Evolutionary conservation across 2,113 vertebrate genomes (phyloP).

Genomic region (Dissostichus mawsoni): DNA sequence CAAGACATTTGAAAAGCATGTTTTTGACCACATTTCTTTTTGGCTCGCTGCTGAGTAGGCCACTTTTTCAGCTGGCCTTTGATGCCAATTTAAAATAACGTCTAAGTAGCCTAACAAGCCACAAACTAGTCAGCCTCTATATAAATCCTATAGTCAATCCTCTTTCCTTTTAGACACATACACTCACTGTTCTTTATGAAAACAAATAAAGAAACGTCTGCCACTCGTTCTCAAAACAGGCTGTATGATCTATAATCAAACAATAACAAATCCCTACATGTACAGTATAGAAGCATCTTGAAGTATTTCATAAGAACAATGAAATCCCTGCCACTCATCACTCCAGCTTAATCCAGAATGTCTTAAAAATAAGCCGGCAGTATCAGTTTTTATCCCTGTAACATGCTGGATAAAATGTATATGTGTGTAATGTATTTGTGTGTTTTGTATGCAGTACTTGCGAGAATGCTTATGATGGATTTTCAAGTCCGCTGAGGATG

Average conservation of each 20-base stretch:
- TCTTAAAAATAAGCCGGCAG: conserved; percentile 46
- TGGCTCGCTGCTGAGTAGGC: background rate
- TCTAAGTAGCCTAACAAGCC: background rate
- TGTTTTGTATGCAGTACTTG: conserved; percentile 14
- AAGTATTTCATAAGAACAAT: conserved; percentile 37
- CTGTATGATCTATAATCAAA: conserved; percentile 21
- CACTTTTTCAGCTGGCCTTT: background rate
- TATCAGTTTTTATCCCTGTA: conserved; percentile 52
- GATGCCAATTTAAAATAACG: conserved; percentile 1
- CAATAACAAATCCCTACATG: conserved; percentile 33
- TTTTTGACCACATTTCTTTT: background rate
- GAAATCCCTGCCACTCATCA: conserved; percentile 54
- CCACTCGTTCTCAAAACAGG: conserved; percentile 18
- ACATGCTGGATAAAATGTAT: conserved; percentile 19
- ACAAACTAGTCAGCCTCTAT: conserved; percentile 7
- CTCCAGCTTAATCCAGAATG: conserved; percentile 56
- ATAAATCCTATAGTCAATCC: background rate
- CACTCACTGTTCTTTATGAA: conserved; percentile 9
- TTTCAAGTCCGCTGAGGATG: conserved; percentile 16
- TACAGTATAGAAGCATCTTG: conserved; percentile 5
- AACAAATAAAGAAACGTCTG: conserved; percentile 11
- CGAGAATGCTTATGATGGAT: conserved; percentile 1
- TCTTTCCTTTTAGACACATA: conserved; percentile 13
- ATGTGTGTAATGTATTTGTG: background rate
- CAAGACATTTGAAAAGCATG: background rate